Evolutionary conservation across 1,140 invertebrate genomes (phyloP).

Genomic region (Doryteuthis pealeii): DNA sequence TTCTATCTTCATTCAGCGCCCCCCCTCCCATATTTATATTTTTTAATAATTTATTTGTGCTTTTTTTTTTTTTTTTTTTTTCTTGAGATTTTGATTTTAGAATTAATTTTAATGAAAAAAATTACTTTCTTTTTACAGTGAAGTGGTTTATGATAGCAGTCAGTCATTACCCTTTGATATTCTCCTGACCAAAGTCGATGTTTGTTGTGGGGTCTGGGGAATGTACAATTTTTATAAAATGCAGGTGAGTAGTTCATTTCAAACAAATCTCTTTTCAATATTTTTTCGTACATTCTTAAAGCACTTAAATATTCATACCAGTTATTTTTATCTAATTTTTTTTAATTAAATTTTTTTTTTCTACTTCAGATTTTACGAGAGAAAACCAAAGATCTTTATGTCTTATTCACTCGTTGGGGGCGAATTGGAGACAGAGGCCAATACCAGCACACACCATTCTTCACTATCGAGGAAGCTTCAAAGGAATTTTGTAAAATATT

Average conservation of each 20-base stretch:
- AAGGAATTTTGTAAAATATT: conserved; percentile 65
- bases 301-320: not conserved
- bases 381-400: conserved; percentile 60
- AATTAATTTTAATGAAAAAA: too few relatives aligned
- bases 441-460: conserved; percentile 64
- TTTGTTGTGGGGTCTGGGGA: conserved; percentile 58
- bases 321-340: not conserved
- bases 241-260: conserved; percentile 59
- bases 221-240: conserved; percentile 67
- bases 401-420: conserved; percentile 66
- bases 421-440: conserved; percentile 62
- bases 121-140: conserved; percentile 24
- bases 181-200: conserved; percentile 63
- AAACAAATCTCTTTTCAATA: conserved; percentile 7
- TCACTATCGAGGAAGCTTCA: conserved; percentile 56
- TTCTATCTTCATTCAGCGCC: too few relatives aligned
- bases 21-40: too few relatives aligned
- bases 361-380: conserved; percentile 57
- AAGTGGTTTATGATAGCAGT: conserved; percentile 46
- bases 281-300: too few relatives aligned
- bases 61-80: too few relatives aligned
- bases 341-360: conserved; percentile 5
- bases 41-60: too few relatives aligned
- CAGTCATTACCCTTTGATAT: conserved; percentile 59
- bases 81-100: too few relatives aligned